Base-by-base conservation (phyloP, 2,797 vertebrate species). In the Adelosebastes latens region DNA sequence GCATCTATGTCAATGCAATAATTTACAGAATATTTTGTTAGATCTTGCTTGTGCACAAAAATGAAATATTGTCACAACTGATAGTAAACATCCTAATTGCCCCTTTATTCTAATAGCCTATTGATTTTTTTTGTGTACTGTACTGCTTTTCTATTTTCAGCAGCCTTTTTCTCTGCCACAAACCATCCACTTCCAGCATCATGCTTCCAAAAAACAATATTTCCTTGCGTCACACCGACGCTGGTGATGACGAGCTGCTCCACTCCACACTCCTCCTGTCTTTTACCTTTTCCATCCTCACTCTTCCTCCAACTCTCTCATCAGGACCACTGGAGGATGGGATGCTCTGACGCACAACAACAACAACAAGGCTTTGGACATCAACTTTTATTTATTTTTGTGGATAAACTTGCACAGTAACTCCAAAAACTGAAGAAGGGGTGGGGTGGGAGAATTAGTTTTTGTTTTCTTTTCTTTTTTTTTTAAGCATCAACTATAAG, bases 191-290 rank as follows among this genome's bases (percentile, higher is more conserved):
- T 42, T 22, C 64, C 49, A 68, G 69, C 83, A 70, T 82, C 72
- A 34, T 20, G 83, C 75, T 75, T 82, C 81, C 81, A 42, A 42
- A 73, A 89, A 89, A 93, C 88, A 88, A 86, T 42, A n/a, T 79
- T 71, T 87, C 76, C 77, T 91, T 92, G 88, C 94, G 94, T 95
- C 95, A 95, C 18, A 72, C 58, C 86, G 87, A 93, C 93, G 93
- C 87, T 79, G 49, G 32, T 42, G 10, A 79, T 95, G 94, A 95
- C 93, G 94, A 79, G 2, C n/a, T 39, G 72, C 53, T 75, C 85
- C 83, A 82, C 92, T 92, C 46, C 46, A 73, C 91, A 77, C 87
- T 82, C 93, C 90, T 87, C 87, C 93, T 84, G 18, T 80, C 90
- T 42, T 42, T 86, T 64, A 91, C 92, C 91, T 92, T 90, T 42